Evolutionary conservation across 2,797 vertebrate genomes (phyloP).

Genomic region (Antennarius maculatus): DNA sequence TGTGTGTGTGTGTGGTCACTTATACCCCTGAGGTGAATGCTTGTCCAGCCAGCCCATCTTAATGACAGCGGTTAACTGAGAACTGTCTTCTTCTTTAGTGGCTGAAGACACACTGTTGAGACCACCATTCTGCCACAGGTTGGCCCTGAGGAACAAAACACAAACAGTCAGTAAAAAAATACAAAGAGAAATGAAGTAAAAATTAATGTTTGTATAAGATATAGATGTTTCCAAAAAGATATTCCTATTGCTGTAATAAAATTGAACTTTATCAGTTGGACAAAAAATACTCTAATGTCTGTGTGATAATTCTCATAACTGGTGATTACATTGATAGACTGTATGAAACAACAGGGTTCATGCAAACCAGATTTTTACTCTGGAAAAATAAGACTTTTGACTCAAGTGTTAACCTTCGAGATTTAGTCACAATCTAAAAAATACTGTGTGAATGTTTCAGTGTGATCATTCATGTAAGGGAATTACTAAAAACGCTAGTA

Average conservation of each 20-base stretch:
- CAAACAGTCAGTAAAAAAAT: neutral
- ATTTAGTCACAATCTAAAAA: too few relatives aligned
- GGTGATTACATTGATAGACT: neutral
- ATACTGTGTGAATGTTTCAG: too few relatives aligned
- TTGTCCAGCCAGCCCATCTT: slow-evolving; percentile 94
- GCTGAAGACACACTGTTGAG: slow-evolving; percentile 47
- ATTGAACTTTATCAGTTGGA: neutral
- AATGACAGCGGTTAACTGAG: slow-evolving; percentile 77
- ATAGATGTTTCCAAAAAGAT: too few relatives aligned
- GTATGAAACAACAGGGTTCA: neutral
- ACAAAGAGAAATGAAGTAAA: neutral
- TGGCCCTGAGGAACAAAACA: slow-evolving; percentile 25
- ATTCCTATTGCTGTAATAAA: too few relatives aligned
- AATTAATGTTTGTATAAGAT: neutral
- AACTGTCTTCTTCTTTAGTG: slow-evolving; percentile 56
- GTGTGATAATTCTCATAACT: neutral
- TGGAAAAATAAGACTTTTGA: neutral
- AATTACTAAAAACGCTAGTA: too few relatives aligned
- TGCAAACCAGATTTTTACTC: neutral
- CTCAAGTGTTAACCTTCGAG: too few relatives aligned
- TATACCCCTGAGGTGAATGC: slow-evolving; percentile 94
- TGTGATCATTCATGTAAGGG: too few relatives aligned
- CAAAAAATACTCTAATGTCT: neutral
- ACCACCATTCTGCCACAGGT: slow-evolving; percentile 62
- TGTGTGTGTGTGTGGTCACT: slow-evolving; percentile 1